These are phyloP conservation scores for Muscicapa comitata DNA, from an alignment of 2,797 vertebrate genomes.

Conservation along the genomic window DNA sequence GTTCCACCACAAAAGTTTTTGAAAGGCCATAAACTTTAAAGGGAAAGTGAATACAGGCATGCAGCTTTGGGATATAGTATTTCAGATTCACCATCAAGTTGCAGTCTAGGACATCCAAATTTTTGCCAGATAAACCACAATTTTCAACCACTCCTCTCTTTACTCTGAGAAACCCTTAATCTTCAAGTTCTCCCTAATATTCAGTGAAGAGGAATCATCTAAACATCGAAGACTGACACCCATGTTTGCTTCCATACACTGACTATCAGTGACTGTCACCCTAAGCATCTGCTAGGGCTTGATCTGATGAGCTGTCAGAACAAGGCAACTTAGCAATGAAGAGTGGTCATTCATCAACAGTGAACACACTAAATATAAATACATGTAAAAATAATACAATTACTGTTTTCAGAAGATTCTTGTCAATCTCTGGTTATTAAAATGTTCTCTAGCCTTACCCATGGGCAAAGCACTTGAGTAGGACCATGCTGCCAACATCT, in stretches of 20 bases:
- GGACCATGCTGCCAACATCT: background rate
- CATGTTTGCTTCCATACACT: background rate
- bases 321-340: background rate
- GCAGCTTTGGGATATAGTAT: background rate
- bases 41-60: background rate
- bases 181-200: background rate
- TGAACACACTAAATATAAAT: background rate
- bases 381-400: background rate
- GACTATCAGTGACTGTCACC: background rate
- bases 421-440: background rate
- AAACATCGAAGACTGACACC: background rate
- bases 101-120: background rate
- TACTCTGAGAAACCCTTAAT: background rate
- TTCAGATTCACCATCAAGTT: background rate
- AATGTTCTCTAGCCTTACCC: background rate
- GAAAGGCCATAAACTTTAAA: background rate
- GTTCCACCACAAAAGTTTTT: background rate
- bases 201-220: background rate
- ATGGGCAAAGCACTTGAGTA: background rate
- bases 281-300: background rate
- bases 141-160: background rate
- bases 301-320: background rate
- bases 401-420: background rate
- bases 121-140: background rate
- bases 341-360: background rate